Conservation (phyloP, 2,888 invertebrate genomes). For the Pyrgus malvae region DNA sequence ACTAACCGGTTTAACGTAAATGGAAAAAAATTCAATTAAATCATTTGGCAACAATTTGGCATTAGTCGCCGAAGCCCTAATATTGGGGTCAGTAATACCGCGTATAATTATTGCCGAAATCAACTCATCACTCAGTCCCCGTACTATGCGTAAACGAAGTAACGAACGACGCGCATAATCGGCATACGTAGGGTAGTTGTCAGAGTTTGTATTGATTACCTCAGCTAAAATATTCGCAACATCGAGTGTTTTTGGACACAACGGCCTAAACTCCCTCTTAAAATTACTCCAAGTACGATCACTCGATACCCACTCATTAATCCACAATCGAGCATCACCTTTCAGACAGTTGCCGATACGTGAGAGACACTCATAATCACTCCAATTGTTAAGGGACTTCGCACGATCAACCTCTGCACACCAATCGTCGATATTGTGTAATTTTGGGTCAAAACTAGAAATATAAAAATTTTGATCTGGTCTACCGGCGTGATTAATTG, state of each 20-base stretch:
- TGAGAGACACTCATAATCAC: neutral
- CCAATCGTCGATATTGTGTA: slow-evolving; percentile 4
- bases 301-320: neutral
- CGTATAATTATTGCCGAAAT: no score
- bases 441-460: neutral
- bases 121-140: no score
- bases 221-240: no score
- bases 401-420: slow-evolving; percentile 4
- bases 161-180: no score
- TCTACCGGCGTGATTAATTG: neutral
- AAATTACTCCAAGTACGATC: slow-evolving; percentile 8
- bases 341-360: slow-evolving; percentile 3
- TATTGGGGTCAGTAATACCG: neutral
- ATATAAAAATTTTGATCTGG: neutral
- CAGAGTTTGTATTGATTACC: no score
- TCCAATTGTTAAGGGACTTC: neutral
- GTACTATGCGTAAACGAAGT: no score
- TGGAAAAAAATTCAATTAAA: neutral
- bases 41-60: neutral
- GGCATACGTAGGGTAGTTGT: no score
- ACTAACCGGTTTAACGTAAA: neutral
- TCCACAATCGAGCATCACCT: neutral
- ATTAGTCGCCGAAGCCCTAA: neutral
- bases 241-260: no score
- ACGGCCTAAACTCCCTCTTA: no score